These are phyloP conservation scores for Zhuqinia jingwanae DNA, from an alignment of 2,888 invertebrate genomes.

Conservation along the genomic window DNA sequence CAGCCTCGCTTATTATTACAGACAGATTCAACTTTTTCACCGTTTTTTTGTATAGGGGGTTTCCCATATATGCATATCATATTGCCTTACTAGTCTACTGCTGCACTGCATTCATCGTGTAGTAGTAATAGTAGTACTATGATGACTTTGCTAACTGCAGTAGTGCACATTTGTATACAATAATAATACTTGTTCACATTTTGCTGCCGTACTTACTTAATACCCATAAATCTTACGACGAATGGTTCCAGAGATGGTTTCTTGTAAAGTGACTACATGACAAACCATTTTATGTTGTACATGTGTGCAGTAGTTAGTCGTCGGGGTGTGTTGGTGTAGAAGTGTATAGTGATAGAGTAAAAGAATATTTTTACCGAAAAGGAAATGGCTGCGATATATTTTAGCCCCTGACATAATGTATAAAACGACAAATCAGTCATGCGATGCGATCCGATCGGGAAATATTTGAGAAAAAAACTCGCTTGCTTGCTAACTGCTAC, in stretches of 20 bases:
- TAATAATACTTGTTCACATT: not conserved
- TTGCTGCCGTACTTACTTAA: not conserved
- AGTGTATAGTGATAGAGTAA: not conserved
- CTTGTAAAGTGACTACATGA: constrained; percentile 11
- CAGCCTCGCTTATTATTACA: no score
- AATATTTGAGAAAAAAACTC: not conserved
- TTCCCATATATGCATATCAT: no score
- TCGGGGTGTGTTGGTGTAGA: no score
- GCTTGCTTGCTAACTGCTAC: no score
- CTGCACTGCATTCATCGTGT: no score
- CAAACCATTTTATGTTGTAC: constrained; percentile 4
- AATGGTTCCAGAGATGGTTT: constrained; percentile 2
- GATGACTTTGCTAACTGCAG: not conserved
- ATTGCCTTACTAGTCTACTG: no score
- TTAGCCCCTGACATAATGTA: not conserved
- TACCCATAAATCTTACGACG: constrained; percentile 6
- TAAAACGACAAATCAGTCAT: constrained; percentile 38
- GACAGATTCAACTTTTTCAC: no score
- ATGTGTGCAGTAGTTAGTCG: not conserved
- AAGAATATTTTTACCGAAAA: constrained; percentile 11
- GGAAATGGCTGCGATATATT: constrained; percentile 11
- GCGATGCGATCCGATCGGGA: constrained; percentile 5
- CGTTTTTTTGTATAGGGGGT: no score
- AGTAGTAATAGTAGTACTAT: no score
- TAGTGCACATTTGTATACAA: not conserved